phyloP scores from a whole-genome alignment of 37 sponge, comb jelly and placozoan species.

The Beroe ovata region DNA sequence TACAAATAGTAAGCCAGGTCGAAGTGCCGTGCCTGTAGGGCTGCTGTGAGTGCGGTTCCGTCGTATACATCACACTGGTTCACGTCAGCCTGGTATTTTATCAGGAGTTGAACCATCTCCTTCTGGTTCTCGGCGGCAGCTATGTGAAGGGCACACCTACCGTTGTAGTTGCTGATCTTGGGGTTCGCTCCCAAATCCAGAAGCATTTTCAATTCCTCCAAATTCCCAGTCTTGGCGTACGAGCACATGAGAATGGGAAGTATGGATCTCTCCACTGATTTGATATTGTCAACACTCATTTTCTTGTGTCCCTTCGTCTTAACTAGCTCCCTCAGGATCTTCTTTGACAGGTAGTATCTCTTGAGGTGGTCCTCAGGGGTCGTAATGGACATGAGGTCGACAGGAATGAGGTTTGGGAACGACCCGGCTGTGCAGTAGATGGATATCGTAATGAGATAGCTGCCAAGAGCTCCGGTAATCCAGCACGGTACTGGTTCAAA shows the following conservation, averaged over 20 bases:
- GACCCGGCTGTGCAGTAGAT: neutral
- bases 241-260: slow-evolving; percentile 46
- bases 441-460: neutral
- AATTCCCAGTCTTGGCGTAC: slow-evolving; percentile 9
- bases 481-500: neutral
- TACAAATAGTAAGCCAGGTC: slow-evolving; percentile 3
- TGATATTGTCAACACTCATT: neutral
- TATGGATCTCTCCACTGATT: slow-evolving; percentile 8
- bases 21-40: neutral
- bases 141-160: slow-evolving; percentile 36
- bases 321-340: neutral
- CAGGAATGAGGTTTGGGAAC: slow-evolving; percentile 29
- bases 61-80: slow-evolving; percentile 9
- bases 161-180: slow-evolving; percentile 45
- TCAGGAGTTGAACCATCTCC: slow-evolving; percentile 26
- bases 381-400: slow-evolving; percentile 40
- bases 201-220: neutral
- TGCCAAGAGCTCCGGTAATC: neutral
- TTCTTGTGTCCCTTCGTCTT: neutral
- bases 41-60: slow-evolving; percentile 19
- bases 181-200: slow-evolving; percentile 33
- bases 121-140: slow-evolving; percentile 21
- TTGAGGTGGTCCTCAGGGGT: slow-evolving; percentile 36
- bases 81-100: slow-evolving; percentile 37
- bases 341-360: neutral